A percentile compares a stretch with the other conserved stretches of the same genome.
phyloP scores from a whole-genome alignment of 2,113 vertebrate species.

The Pseudorasbora parva region DNA sequence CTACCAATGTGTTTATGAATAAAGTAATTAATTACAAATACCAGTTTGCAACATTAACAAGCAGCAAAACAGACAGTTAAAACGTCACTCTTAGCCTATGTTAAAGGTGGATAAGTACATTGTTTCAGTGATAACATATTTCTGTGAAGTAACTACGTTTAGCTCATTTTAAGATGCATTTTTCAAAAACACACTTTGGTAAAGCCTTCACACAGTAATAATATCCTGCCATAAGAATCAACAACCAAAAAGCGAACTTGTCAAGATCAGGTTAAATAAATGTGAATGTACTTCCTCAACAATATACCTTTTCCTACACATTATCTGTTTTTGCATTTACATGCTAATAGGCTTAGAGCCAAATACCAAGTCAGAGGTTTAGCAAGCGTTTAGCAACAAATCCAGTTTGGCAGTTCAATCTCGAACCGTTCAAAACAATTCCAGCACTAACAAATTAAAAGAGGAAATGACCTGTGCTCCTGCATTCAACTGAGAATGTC shows the following conservation, averaged over 20 bases:
- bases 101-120: too few species aligned
- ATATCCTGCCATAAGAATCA: background rate
- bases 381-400: slow-evolving; percentile 32
- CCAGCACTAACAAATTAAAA: slow-evolving; percentile 52
- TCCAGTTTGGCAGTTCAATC: slow-evolving; percentile 49
- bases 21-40: too few species aligned
- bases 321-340: slow-evolving; percentile 10
- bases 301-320: background rate
- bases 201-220: background rate
- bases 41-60: too few species aligned
- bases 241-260: background rate
- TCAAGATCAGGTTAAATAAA: background rate
- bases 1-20: too few species aligned
- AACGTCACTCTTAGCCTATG: too few species aligned
- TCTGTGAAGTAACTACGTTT: background rate
- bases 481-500: slow-evolving; percentile 38
- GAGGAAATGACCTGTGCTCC: slow-evolving; percentile 40
- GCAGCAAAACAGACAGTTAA: too few species aligned
- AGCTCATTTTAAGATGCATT: background rate
- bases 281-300: background rate
- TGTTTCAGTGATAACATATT: too few species aligned
- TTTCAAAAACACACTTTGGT: background rate
- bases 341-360: slow-evolving; percentile 40
- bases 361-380: slow-evolving; percentile 43
- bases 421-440: slow-evolving; percentile 44